Evolutionary conservation across 2,113 vertebrate genomes (phyloP).

Genomic region (Climacteris rufus): DNA sequence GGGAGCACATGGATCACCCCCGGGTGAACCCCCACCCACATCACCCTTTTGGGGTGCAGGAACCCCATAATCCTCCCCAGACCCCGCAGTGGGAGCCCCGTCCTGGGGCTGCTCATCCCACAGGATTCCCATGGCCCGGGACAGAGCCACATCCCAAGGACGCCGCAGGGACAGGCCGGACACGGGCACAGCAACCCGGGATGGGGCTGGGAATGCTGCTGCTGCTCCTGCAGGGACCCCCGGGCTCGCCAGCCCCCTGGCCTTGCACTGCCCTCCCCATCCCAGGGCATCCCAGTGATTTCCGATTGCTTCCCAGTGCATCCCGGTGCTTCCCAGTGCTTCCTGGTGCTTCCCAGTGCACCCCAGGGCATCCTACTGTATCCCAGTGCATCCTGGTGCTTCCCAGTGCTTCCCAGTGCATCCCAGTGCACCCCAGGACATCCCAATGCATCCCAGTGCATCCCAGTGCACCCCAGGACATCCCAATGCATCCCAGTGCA

Average conservation of each 20-base stretch:
- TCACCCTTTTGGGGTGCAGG: background rate
- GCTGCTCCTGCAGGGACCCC: fast-evolving
- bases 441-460: background rate
- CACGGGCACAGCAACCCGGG: background rate
- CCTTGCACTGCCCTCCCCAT: background rate
- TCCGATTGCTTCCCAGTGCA: too few relatives aligned
- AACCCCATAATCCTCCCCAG: background rate
- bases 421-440: too few relatives aligned
- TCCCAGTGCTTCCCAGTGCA: too few relatives aligned
- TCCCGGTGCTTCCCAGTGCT: background rate
- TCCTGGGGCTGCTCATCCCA: background rate
- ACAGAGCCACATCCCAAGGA: background rate
- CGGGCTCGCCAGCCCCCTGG: fast-evolving
- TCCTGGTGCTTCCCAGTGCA: background rate
- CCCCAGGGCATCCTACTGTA: background rate
- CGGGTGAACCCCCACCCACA: background rate
- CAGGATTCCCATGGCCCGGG: fast-evolving
- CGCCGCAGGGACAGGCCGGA: background rate
- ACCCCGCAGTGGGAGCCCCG: background rate
- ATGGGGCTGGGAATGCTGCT: background rate
- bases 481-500: background rate
- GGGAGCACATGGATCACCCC: too few relatives aligned
- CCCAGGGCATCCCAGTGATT: fast-evolving
- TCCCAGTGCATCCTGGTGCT: background rate
- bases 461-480: background rate